Conservation (phyloP, 2,888 invertebrate genomes). For the Rosalia funebris region DNA sequence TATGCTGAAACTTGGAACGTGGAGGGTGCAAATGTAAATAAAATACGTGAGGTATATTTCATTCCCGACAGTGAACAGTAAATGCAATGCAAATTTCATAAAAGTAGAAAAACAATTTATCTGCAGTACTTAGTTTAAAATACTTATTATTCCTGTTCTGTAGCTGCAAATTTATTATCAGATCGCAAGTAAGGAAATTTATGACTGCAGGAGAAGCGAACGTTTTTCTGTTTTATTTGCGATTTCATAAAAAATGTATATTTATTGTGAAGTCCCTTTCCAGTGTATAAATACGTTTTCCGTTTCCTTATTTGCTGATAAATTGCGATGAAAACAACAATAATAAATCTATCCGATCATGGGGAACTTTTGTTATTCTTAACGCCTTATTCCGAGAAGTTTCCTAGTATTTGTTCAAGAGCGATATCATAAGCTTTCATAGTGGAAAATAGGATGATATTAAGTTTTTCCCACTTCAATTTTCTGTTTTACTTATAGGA, state of each 20-base stretch:
- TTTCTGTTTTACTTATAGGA: too few species aligned
- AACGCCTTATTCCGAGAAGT: not conserved
- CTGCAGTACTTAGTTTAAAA: slow-evolving; percentile 35
- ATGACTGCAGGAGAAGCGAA: slow-evolving; percentile 18
- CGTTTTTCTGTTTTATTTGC: slow-evolving; percentile 18
- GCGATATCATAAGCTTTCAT: too few species aligned
- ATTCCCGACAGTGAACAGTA: slow-evolving; percentile 27
- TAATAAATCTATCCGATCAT: not conserved
- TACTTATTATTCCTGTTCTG: slow-evolving; percentile 34
- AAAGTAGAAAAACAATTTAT: slow-evolving; percentile 38
- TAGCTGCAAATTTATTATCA: slow-evolving; percentile 36
- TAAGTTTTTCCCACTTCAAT: too few species aligned
- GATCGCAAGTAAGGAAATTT: slow-evolving; percentile 34
- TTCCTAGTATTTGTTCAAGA: not conserved
- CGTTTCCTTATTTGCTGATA: not conserved
- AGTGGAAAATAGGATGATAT: too few species aligned
- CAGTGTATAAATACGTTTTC: not conserved
- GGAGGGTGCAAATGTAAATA: slow-evolving; percentile 20
- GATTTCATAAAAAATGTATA: slow-evolving; percentile 2
- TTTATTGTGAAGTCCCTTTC: not conserved
- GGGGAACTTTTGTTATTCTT: not conserved
- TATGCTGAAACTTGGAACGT: slow-evolving; percentile 16
- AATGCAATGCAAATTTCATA: slow-evolving; percentile 37
- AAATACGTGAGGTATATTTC: slow-evolving; percentile 32
- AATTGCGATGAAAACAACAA: not conserved